These are phyloP conservation scores for Achlya flavicornis DNA, from an alignment of 2,888 invertebrate genomes.

Conservation along the genomic window DNA sequence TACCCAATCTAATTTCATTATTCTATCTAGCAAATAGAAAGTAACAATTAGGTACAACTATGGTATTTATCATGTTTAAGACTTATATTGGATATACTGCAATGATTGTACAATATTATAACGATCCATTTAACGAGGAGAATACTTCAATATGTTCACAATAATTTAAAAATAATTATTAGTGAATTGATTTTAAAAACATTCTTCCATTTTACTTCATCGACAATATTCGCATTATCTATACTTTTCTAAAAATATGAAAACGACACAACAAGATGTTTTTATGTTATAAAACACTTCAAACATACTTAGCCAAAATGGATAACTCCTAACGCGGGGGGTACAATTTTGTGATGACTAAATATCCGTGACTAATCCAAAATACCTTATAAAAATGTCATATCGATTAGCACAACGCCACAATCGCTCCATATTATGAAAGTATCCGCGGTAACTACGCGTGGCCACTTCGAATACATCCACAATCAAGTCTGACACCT, in stretches of 20 bases:
- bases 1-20: conserved; percentile 82
- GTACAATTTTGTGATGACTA: conserved; percentile 79
- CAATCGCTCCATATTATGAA: conserved; percentile 16
- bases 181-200: conserved; percentile 58
- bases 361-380: conserved; percentile 72
- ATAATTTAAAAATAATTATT: conserved; percentile 69
- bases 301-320: conserved; percentile 71
- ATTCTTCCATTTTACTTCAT: conserved; percentile 56
- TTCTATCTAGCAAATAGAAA: conserved; percentile 84
- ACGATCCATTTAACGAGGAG: conserved; percentile 73
- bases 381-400: conserved; percentile 63
- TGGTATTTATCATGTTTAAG: conserved; percentile 68
- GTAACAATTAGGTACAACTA: conserved; percentile 82
- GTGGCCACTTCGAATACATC: background rate
- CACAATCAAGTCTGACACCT: conserved; percentile 38
- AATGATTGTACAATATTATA: conserved; percentile 73
- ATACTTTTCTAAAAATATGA: conserved; percentile 78
- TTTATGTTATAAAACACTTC: conserved; percentile 67
- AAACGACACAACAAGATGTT: conserved; percentile 80
- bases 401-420: conserved; percentile 38
- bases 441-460: conserved; percentile 2
- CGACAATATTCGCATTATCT: conserved; percentile 70
- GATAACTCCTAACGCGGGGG: conserved; percentile 65
- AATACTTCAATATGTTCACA: conserved; percentile 72
- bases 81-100: conserved; percentile 68